A percentile compares a stretch with the other conserved stretches of the same genome.
Evolutionary conservation across 2,113 vertebrate genomes (phyloP).

Genomic region (Poecilia latipinna): DNA sequence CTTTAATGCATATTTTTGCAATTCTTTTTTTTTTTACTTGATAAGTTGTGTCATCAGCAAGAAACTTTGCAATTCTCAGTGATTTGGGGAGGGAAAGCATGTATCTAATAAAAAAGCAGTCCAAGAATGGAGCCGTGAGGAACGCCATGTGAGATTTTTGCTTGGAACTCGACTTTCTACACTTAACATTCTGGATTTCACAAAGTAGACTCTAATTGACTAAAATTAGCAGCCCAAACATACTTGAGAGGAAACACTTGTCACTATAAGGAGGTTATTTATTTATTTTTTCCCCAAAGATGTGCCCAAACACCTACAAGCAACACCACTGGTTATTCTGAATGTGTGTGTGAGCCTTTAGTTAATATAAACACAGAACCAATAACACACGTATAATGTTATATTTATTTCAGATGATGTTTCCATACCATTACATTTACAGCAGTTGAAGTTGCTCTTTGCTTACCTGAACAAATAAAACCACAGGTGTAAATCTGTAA

Average conservation of each 20-base stretch:
- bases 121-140: no score
- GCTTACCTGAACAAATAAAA: conserved; percentile 21
- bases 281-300: no score
- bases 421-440: conserved; percentile 16
- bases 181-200: background rate
- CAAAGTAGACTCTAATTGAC: background rate
- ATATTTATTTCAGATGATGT: conserved; percentile 27
- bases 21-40: no score
- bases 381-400: background rate
- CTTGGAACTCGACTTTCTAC: no score
- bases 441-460: conserved; percentile 7
- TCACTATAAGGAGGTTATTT: background rate
- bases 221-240: background rate
- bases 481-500: conserved; percentile 5
- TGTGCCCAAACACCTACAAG: background rate
- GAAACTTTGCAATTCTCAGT: no score
- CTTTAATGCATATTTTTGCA: no score
- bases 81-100: no score
- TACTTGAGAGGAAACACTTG: background rate
- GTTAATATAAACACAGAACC: background rate
- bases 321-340: background rate
- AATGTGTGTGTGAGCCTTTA: background rate
- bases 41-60: no score
- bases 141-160: no score
- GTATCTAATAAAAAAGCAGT: no score